Evolutionary conservation across 1,140 invertebrate genomes (phyloP).

Genomic region (Protaetia brevitarsis): DNA sequence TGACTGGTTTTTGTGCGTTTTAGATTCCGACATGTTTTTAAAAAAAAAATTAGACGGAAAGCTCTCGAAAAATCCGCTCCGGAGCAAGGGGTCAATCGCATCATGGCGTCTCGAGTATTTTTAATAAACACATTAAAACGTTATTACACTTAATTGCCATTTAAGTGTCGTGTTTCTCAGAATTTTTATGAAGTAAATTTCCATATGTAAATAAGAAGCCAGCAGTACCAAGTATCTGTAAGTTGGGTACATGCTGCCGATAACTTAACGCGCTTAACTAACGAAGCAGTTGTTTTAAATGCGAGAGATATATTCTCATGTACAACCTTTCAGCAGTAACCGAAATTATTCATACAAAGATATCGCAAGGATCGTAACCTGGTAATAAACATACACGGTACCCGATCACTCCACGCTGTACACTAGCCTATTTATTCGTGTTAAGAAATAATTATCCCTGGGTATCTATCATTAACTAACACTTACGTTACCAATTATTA

Average conservation of each 20-base stretch:
- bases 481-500: too few relatives aligned
- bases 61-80: background rate
- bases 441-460: too few relatives aligned
- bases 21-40: slow-evolving; percentile 13
- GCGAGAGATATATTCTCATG: background rate
- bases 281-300: background rate
- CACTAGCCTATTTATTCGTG: too few relatives aligned
- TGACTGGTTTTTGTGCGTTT: slow-evolving; percentile 13
- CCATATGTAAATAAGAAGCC: slow-evolving; percentile 8
- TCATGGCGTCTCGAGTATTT: background rate
- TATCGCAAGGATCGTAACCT: background rate
- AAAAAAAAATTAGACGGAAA: slow-evolving; percentile 3
- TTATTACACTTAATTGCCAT: slow-evolving; percentile 15
- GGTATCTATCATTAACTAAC: too few relatives aligned
- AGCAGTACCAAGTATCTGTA: background rate
- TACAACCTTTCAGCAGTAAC: background rate
- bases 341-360: background rate
- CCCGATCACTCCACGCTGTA: too few relatives aligned
- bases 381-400: too few relatives aligned
- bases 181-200: slow-evolving; percentile 19
- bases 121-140: slow-evolving; percentile 17
- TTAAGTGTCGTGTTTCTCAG: slow-evolving; percentile 14
- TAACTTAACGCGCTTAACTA: background rate
- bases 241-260: background rate
- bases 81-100: background rate